Evolutionary conservation across 2,797 vertebrate genomes (phyloP).

Genomic region (Alfaro cultratus): DNA sequence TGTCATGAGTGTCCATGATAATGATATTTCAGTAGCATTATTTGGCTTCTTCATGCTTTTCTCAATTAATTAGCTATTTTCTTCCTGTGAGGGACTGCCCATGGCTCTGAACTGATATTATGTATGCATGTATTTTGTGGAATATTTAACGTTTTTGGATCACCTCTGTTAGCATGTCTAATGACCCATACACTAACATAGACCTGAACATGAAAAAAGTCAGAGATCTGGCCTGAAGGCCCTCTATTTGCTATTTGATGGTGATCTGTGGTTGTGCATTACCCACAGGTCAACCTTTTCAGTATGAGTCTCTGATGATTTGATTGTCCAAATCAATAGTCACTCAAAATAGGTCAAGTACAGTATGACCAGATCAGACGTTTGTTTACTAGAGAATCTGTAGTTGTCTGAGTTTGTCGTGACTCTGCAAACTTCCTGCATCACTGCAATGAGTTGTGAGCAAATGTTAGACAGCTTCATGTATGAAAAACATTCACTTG

Average conservation of each 20-base stretch:
- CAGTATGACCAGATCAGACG: slow-evolving; percentile 23
- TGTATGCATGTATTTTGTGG: not conserved
- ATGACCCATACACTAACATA: slow-evolving; percentile 6
- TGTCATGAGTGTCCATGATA: not conserved
- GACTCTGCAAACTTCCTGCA: not conserved
- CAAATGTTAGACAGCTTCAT: slow-evolving; percentile 9
- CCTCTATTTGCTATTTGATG: slow-evolving; percentile 33
- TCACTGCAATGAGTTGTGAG: slow-evolving; percentile 14
- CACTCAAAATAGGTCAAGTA: slow-evolving; percentile 16
- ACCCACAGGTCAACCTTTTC: slow-evolving; percentile 4
- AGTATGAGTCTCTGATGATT: slow-evolving; percentile 27
- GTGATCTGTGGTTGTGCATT: slow-evolving; percentile 34
- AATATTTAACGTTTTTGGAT: not conserved
- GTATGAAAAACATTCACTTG: slow-evolving; percentile 9
- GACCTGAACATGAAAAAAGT: slow-evolving; percentile 1
- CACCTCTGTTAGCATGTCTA: slow-evolving; percentile 3
- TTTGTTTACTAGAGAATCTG: slow-evolving; percentile 12
- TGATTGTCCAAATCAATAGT: slow-evolving; percentile 40
- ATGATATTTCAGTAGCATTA: not conserved
- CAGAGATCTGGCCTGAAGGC: not conserved
- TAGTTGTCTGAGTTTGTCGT: not conserved
- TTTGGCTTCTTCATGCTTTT: not conserved
- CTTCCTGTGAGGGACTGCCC: not conserved
- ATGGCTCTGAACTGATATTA: not conserved
- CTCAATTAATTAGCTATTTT: not conserved